A percentile compares a stretch with the other conserved stretches of the same genome.
phyloP scores from a whole-genome alignment of 2,888 invertebrate species.

The Corbicula japonica region DNA sequence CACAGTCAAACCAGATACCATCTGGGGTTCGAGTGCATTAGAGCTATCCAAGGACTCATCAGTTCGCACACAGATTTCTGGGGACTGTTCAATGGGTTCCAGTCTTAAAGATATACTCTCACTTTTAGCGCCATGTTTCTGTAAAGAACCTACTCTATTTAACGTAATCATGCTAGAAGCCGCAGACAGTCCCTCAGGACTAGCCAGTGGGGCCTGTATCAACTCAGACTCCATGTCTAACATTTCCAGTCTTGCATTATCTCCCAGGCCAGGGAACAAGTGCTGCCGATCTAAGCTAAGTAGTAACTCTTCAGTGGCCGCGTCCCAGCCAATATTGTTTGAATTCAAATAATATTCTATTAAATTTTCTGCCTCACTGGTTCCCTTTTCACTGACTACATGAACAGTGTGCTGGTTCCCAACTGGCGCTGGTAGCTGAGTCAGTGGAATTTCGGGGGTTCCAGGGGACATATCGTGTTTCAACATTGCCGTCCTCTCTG shows the following conservation, averaged over 20 bases:
- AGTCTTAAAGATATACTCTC: conserved; percentile 67
- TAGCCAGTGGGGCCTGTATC: conserved; percentile 91
- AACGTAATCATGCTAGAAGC: conserved; percentile 90
- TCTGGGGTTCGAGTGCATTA: not conserved
- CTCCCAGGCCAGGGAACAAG: conserved; percentile 58
- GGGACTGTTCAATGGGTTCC: conserved; percentile 79
- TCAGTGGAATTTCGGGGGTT: conserved; percentile 46
- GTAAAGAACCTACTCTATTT: conserved; percentile 45
- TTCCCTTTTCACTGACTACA: conserved; percentile 31
- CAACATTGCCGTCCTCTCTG: conserved; percentile 78
- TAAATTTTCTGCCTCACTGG: conserved; percentile 9
- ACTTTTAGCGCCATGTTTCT: conserved; percentile 86
- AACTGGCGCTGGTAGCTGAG: conserved; percentile 20
- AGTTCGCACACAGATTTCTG: conserved; percentile 60
- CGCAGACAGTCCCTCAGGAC: conserved; percentile 93
- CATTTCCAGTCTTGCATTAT: conserved; percentile 59
- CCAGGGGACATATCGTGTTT: conserved; percentile 65
- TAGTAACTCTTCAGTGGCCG: conserved; percentile 82
- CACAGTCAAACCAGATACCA: conserved; percentile 10
- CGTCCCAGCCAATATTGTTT: conserved; percentile 87
- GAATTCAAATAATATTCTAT: conserved; percentile 37
- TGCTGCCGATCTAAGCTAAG: conserved; percentile 63
- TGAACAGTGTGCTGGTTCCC: conserved; percentile 22
- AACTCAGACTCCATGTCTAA: conserved; percentile 67
- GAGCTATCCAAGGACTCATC: conserved; percentile 47